phyloP scores from a whole-genome alignment of 2,797 vertebrate genomes.

The Philypnodon macrostomus region DNA sequence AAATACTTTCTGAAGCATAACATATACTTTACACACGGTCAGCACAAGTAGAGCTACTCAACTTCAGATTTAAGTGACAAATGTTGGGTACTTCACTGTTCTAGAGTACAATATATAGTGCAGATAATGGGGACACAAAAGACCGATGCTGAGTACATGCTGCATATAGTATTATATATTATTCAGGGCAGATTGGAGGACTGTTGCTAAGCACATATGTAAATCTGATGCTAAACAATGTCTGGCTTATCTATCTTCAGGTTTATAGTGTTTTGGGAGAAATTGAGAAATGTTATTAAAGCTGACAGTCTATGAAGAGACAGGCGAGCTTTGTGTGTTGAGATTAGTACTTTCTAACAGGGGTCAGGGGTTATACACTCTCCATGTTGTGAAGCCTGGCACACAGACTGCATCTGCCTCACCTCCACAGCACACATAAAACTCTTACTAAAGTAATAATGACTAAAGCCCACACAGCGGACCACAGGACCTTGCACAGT shows the following conservation, averaged over 20 bases:
- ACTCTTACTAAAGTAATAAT: constrained; percentile 41
- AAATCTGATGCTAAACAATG: constrained; percentile 2
- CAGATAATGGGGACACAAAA: no score
- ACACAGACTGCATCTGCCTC: constrained; percentile 8
- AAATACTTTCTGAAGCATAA: background rate
- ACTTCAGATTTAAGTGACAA: no score
- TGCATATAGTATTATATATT: no score
- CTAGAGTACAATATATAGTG: no score
- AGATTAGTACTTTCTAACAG: constrained; percentile 11
- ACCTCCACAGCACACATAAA: constrained; percentile 36
- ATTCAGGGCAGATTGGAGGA: no score
- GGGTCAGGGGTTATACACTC: constrained; percentile 21
- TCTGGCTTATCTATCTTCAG: no score
- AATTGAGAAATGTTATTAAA: no score
- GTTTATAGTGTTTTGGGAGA: no score
- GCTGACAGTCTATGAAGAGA: background rate
- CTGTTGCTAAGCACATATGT: no score
- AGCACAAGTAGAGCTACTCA: background rate
- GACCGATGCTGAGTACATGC: no score
- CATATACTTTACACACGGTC: background rate
- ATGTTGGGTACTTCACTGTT: no score
- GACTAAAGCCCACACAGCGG: constrained; percentile 39
- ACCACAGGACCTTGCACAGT: constrained; percentile 11
- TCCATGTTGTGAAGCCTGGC: constrained; percentile 7
- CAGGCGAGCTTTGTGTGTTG: constrained; percentile 4